phyloP scores from a whole-genome alignment of 2,888 invertebrate genomes.

The Operophtera brumata region DNA sequence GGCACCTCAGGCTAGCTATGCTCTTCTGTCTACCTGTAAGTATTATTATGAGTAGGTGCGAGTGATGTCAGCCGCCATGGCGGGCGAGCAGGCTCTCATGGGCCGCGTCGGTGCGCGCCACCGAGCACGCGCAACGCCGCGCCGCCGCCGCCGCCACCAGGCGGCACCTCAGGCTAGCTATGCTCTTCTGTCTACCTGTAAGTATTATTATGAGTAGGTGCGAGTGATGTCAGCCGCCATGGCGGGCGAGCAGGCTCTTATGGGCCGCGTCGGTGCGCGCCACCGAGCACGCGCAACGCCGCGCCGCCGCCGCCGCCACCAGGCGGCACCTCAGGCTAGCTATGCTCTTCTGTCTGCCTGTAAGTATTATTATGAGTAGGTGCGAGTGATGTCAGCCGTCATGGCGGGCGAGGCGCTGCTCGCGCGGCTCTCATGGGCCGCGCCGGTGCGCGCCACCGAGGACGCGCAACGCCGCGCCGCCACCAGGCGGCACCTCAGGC shows the following conservation, averaged over 20 bases:
- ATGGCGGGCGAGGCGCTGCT: constrained; percentile 90
- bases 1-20: constrained; percentile 88
- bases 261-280: constrained; percentile 95
- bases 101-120: constrained; percentile 92
- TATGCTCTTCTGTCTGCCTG: too few relatives aligned
- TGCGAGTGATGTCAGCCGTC: constrained; percentile 92
- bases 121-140: constrained; percentile 86
- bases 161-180: constrained; percentile 88
- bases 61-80: constrained; percentile 94
- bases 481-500: constrained; percentile 82
- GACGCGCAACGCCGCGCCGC: constrained; percentile 86
- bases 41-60: constrained; percentile 77
- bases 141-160: constrained; percentile 89
- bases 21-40: too few relatives aligned
- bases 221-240: constrained; percentile 94
- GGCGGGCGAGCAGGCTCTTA: constrained; percentile 97
- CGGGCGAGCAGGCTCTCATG: constrained; percentile 96
- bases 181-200: too few relatives aligned
- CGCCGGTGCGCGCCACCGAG: constrained; percentile 91
- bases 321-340: constrained; percentile 88
- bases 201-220: constrained; percentile 65
- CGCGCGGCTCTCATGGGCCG: constrained; percentile 93
- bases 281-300: constrained; percentile 87
- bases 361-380: constrained; percentile 56
- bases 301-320: constrained; percentile 88